These are phyloP conservation scores for Orthosia gothica DNA, from an alignment of 2,888 invertebrate species.

Conservation along the genomic window DNA sequence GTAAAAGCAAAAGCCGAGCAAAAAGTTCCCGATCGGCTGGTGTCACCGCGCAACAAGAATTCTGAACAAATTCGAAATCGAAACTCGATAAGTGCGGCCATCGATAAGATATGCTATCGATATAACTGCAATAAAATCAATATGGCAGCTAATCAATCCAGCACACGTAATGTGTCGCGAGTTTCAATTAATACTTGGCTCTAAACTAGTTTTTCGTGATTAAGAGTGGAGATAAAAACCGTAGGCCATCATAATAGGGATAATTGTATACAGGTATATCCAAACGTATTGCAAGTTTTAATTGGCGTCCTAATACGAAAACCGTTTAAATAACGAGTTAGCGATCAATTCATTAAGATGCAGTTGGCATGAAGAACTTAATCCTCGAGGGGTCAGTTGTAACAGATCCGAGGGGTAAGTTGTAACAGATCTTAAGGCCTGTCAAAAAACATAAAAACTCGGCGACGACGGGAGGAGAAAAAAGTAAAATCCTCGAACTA, in stretches of 20 bases:
- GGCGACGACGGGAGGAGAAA: constrained; percentile 69
- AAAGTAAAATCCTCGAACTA: constrained; percentile 75
- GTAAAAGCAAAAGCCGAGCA: constrained; percentile 23
- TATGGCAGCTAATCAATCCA: constrained; percentile 62
- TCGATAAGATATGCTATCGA: constrained; percentile 57
- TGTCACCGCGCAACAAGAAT: constrained; percentile 46
- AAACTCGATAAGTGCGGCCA: constrained; percentile 48
- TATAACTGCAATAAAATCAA: constrained; percentile 65
- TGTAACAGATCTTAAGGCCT: constrained; percentile 29
- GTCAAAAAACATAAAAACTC: constrained; percentile 71
- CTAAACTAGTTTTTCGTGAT: constrained; percentile 57
- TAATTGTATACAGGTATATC: constrained; percentile 65
- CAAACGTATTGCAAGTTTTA: constrained; percentile 58
- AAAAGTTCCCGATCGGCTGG: constrained; percentile 37
- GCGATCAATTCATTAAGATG: constrained; percentile 55
- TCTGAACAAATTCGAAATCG: constrained; percentile 65
- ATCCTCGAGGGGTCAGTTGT: constrained; percentile 25
- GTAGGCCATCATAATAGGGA: constrained; percentile 63
- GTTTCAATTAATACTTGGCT: constrained; percentile 65
- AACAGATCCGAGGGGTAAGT: too few species aligned
- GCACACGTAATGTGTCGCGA: constrained; percentile 64
- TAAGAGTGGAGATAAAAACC: constrained; percentile 64
- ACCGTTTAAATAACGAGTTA: constrained; percentile 31
- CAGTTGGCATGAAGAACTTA: constrained; percentile 40
- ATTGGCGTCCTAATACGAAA: constrained; percentile 51